Evolutionary conservation across 2,888 invertebrate species (phyloP), one percentile per base, ranked within the genome.

Genomic region (Amphipoea oculea): DNA sequence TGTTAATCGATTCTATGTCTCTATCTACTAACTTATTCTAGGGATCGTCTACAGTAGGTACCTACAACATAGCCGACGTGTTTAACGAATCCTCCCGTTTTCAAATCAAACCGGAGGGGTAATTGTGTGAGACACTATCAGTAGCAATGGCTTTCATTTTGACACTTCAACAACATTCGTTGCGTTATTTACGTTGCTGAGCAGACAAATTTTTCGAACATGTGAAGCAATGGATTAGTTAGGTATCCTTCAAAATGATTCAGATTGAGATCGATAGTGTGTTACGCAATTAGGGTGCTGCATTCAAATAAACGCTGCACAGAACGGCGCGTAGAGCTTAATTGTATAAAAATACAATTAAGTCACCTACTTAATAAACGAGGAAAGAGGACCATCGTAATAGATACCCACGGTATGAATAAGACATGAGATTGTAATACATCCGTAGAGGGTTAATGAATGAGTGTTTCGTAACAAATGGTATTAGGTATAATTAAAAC

Each of bases 341-440:
- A 62, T 62, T 62, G 12, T 62, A 62, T 29, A 62, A 6, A 36
- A 36, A 36, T 48, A 62, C 36, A 80, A 81, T 62, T 73, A 20
- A 79, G 12, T 48, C 71, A 65, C 20, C 65, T 42, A 62, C 23
- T 29, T 57, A 68, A 45, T 20, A 54, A 66, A 29, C 29, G 17
- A 54, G 54, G 74, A 74, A 85, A 72, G 51, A 65, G 48, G 45
- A 57, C 60, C 48, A 48, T 63, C 29, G 66, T 81, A 76, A 69
- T 36, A 48, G 72, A 82, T 42, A 42, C 29, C 2, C 20, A 60
- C 29, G 40, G 20, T 29, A 73, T 73, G 48, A 54, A 86, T 74
- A 68, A 65, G 48, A 72, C 73, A 83, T 84, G 74, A 68, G 78
- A 68, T 67, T 63, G 71, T 84, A 78, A 83, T 79, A 54, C 72